These are phyloP conservation scores for Anoura caudifer DNA, from an alignment of 2,113 vertebrate species.

Conservation along the genomic window DNA sequence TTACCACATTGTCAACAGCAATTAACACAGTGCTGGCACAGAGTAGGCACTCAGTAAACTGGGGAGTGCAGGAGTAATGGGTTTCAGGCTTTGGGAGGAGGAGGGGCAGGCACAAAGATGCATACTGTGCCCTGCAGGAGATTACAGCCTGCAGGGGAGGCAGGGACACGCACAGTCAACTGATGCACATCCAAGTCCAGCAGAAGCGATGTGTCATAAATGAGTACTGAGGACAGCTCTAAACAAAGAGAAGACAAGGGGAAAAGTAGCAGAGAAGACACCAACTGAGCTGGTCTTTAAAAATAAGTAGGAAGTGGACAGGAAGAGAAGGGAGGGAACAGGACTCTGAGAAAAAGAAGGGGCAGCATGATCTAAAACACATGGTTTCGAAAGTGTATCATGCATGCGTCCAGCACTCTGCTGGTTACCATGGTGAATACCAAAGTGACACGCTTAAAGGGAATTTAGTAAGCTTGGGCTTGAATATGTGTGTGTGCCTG, in stretches of 20 bases:
- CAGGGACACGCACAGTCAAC: neutral
- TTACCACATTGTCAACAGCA: neutral
- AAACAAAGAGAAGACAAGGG: neutral
- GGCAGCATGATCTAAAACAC: neutral
- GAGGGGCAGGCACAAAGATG: neutral
- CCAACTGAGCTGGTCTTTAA: neutral
- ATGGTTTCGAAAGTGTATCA: rapidly evolving
- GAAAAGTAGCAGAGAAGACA: neutral
- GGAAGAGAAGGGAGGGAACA: neutral
- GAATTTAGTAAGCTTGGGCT: neutral
- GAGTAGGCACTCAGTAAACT: neutral
- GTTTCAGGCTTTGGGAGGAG: neutral
- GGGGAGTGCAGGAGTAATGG: neutral
- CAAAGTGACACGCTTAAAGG: neutral
- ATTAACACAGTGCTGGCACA: neutral
- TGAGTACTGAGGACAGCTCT: neutral
- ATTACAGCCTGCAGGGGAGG: neutral
- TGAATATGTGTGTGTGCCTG: neutral
- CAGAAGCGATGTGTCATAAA: neutral
- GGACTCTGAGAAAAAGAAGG: neutral
- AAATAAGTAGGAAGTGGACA: neutral
- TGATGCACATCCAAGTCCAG: neutral
- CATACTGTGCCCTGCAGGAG: rapidly evolving
- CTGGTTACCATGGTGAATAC: neutral
- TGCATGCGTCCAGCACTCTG: neutral